Base-by-base conservation (phyloP, 1,140 invertebrate genomes). In the Panulirus ornatus region DNA sequence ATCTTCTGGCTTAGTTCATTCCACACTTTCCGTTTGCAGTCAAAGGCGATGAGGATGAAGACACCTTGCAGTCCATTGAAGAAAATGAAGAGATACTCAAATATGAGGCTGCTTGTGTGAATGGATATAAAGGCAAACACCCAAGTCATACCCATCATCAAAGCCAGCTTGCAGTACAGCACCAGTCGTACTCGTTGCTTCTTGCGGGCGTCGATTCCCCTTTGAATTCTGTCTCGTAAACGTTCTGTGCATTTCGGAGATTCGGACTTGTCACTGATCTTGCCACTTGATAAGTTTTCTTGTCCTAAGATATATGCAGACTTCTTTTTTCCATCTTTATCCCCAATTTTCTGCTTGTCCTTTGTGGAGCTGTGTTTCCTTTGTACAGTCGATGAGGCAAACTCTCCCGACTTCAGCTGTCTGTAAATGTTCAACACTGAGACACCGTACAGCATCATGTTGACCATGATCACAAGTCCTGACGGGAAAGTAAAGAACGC, bases 41-140 rank as follows among this genome's bases (percentile, higher is more conserved):
- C 96, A 92, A 96, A 96, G 83, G 96, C 96, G 44, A 96, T 93
- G 94, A 96, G 96, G 36, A 96, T 96, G 79, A 96, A 95, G 1
- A 96, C 92, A 34, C 96, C 96, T 90, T 96, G 95, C 0, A 93
- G 84, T 3, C 92, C 93, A 78, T 93, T 93, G 81, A 95, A 93
- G 1, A 95, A 79, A 9, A 95, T 94, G 92, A 95, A 95, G 27
- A 94, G 92, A 91, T 94, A 95, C 92, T 93, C 93, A 27, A 95
- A 92, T 30, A 91, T 71, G 11, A 91, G 40, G 44, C 47, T 84
- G 30, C 75, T 47, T 0, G 90, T 86, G 38, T 88, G 89, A 14
- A 91, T 85, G 14, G 92, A 90, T 2, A 91, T 38, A 42, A 92
- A 92, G 63, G 88, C 89, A 40, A 91, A 91, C 19, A 91, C 82